phyloP scores from a whole-genome alignment of 2,888 invertebrate genomes.

The Helobdella robusta region DNA sequence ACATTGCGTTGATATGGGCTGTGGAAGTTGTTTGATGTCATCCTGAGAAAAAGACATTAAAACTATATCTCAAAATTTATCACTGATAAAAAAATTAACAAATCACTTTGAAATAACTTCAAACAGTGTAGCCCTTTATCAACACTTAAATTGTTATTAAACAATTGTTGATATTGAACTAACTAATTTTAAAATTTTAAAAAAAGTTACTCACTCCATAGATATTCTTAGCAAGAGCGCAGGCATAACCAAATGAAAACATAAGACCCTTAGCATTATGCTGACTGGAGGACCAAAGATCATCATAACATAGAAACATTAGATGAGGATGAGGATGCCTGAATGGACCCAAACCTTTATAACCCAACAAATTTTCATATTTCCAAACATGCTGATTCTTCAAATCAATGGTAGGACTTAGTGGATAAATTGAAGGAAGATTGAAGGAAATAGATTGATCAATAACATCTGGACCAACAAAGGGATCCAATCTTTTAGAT shows the following conservation, averaged over 20 bases:
- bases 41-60: conserved; percentile 12
- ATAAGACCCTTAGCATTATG: conserved; percentile 40
- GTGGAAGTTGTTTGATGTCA: conserved; percentile 34
- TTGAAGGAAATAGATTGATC: conserved; percentile 52
- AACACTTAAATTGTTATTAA: neutral
- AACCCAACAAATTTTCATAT: conserved; percentile 28
- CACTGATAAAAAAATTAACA: neutral
- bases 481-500: conserved; percentile 55
- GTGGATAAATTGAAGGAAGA: conserved; percentile 66
- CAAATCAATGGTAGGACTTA: conserved; percentile 64
- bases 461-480: conserved; percentile 50
- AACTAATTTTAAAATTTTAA: neutral
- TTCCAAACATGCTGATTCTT: conserved; percentile 47
- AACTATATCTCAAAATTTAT: neutral
- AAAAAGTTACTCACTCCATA: conserved; percentile 58
- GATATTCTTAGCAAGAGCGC: conserved; percentile 64
- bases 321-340: conserved; percentile 60
- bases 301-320: conserved; percentile 57
- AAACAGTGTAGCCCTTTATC: neutral
- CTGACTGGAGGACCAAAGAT: conserved; percentile 37
- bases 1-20: conserved; percentile 72
- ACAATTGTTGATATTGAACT: neutral
- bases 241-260: conserved; percentile 64
- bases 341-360: conserved; percentile 10
- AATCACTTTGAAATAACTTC: neutral